Percentiles rank a stretch among this genome's conserved stretches.
Conservation (phyloP, 2,113 vertebrate species). For the Excalfactoria chinensis region DNA sequence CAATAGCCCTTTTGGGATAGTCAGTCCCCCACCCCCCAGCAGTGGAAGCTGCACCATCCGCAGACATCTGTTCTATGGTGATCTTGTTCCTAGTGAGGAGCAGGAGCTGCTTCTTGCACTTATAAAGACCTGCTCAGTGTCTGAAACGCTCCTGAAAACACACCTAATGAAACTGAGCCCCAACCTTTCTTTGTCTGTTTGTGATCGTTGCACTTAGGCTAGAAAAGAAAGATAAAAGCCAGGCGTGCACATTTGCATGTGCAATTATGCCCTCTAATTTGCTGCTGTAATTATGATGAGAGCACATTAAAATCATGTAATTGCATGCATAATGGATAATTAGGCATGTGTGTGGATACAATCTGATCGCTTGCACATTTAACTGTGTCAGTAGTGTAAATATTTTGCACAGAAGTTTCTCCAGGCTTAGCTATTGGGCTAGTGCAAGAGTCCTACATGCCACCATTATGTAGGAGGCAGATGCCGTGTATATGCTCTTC, state of each 20-base stretch:
- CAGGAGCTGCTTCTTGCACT: not conserved
- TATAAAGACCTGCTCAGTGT: too few relatives aligned
- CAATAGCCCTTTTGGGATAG: not conserved
- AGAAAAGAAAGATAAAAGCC: not conserved
- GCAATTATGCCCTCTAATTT: slow-evolving; percentile 14
- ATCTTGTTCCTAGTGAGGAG: not conserved
- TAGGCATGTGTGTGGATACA: not conserved
- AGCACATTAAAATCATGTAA: slow-evolving; percentile 19
- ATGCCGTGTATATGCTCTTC: rapidly evolving
- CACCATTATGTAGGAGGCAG: rapidly evolving
- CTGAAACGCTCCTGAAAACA: not conserved
- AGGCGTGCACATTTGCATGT: not conserved
- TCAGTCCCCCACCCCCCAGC: rapidly evolving
- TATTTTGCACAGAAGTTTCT: not conserved
- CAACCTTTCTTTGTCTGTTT: rapidly evolving
- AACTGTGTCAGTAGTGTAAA: not conserved
- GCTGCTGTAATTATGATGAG: not conserved
- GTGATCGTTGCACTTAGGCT: not conserved
- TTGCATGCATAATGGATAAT: not conserved
- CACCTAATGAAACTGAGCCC: not conserved
- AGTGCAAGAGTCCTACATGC: rapidly evolving
- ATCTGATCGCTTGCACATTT: not conserved
- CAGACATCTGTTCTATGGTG: rapidly evolving
- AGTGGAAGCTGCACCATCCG: not conserved
- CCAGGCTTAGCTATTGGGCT: not conserved